A percentile compares a stretch with the other conserved stretches of the same genome.
These are phyloP conservation scores for Bradypus variegatus DNA, from an alignment of 2,797 vertebrate species.

Conservation along the genomic window DNA sequence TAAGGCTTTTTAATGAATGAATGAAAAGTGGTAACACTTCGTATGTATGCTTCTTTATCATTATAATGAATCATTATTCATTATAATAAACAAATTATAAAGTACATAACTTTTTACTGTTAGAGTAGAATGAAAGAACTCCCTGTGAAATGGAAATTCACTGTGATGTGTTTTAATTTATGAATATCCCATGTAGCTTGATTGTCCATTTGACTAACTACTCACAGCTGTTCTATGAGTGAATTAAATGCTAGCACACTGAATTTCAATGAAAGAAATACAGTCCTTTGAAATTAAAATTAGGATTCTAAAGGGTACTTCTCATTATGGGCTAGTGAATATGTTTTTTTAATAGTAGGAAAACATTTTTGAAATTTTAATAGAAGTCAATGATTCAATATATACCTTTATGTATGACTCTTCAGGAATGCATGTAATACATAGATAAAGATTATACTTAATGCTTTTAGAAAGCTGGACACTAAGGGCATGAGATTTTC, in stretches of 20 bases:
- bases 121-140: not conserved
- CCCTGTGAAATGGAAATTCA: not conserved
- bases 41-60: not conserved
- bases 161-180: slow-evolving; percentile 17
- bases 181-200: not conserved
- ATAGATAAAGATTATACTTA: not conserved
- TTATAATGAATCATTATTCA: not conserved
- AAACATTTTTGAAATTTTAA: slow-evolving; percentile 46
- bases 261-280: slow-evolving; percentile 4
- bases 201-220: slow-evolving; percentile 34
- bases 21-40: not conserved
- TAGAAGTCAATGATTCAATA: slow-evolving; percentile 17
- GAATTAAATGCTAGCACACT: slow-evolving; percentile 17
- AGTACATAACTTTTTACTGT: not conserved
- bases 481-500: not conserved
- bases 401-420: not conserved
- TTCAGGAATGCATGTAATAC: not conserved
- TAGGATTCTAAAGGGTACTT: slow-evolving; percentile 1
- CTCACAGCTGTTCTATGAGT: slow-evolving; percentile 42
- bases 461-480: slow-evolving; percentile 22
- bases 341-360: slow-evolving; percentile 20
- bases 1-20: slow-evolving; percentile 20
- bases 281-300: slow-evolving; percentile 49
- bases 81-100: too few relatives aligned
- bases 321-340: slow-evolving; percentile 1